Base-by-base conservation (phyloP, 2,888 invertebrate species). In the Willowsia nigromaculata region DNA sequence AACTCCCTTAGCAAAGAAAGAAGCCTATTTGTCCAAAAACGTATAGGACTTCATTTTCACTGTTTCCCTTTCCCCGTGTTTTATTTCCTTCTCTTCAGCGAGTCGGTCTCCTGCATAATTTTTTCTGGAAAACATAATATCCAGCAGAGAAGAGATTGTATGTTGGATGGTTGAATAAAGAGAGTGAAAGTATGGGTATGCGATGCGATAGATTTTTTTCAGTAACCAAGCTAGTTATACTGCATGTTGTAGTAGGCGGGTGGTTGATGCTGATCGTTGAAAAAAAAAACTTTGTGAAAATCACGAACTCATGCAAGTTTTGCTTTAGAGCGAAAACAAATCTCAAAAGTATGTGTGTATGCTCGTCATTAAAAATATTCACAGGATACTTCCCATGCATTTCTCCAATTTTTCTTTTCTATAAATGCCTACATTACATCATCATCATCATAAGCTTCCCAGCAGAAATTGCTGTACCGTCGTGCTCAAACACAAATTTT, bases 281-380 rank as follows among this genome's bases (percentile, higher is more conserved):
- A 18, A 50, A 80, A 80, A 80, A 50, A 80, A 80, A 80, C 37
- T 59, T 80, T 30, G 80, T 18, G 56, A 68, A 83, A 83, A 83
- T 83, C 83, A 83, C 83, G 83, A 83, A 83, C 83, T 83, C 83
- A 33, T 62, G 53, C 53, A 43, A 82, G n/a, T 30, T 27, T 80
- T 22, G 33, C 33, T 33, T 71, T 30, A 56, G 5, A 13, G 27
- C 3, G 13, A 62, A 62, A 62, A 62, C 27, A 62, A 62, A 30
- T 62, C 62, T 62, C 62, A 18, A 62, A 30, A 62, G n/a, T 62
- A 30, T 62, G 30, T 30, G 13, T 62, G 62, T 13, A 27, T 27
- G 13, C 13, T 40, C 37, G 30, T 62, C 30, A 13, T 62, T 27
- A 62, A 62, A 62, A 62, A 62, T 62, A 62, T 68, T 33, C 37